Evolutionary conservation across 2,888 invertebrate genomes (phyloP), one percentile per base, ranked within the genome.

Genomic region (Dicyrtomina minuta): DNA sequence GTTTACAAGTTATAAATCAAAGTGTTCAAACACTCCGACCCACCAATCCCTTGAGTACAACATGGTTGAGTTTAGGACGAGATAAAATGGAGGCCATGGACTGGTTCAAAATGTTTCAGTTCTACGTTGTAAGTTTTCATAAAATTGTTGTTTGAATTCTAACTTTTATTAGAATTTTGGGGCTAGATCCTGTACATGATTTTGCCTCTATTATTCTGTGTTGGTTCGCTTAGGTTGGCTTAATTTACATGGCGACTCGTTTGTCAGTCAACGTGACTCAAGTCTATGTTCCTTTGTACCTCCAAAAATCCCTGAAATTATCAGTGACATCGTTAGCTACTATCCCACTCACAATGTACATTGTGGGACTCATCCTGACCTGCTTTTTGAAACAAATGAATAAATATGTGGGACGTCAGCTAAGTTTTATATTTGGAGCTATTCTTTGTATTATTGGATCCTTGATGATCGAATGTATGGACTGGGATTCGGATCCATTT

Each of bases 161-260:
- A 3, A 33, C 33, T 5, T 5, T 33, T 5, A 33, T 33, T 33
- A 33, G 3, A 5, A 33, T 33, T 33, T 33, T 33, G 4, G 33
- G 33, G 8, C 33, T 33, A 33, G 33, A 33, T 33, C 33, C 33
- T 5, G 33, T 33, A 33, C 33, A 6, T 17, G n/a, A 22, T 27
- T 4, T 5, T 33, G 33, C 8, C 33, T 33, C 8, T 8, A 33
- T 33, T 33, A n/a, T n/a, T n/a, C n/a, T n/a, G n/a, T n/a, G 33
- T 33, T 33, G 33, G 33, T 5, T 33, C 33, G 3, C 8, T 8
- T 80, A 91, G 89, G 87, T 94, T 33, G 93, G 90, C 4, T 82
- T 88, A 8, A 84, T 94, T 58, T 96, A 96, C 82, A 93, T 93
- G 92, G 86, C 88, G 55, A 91, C 93, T n/a, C 86, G 93, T 79